phyloP scores from a whole-genome alignment of 30 jellyfish, hydroid and myxozoan species.

The Chironex yamaguchii region DNA sequence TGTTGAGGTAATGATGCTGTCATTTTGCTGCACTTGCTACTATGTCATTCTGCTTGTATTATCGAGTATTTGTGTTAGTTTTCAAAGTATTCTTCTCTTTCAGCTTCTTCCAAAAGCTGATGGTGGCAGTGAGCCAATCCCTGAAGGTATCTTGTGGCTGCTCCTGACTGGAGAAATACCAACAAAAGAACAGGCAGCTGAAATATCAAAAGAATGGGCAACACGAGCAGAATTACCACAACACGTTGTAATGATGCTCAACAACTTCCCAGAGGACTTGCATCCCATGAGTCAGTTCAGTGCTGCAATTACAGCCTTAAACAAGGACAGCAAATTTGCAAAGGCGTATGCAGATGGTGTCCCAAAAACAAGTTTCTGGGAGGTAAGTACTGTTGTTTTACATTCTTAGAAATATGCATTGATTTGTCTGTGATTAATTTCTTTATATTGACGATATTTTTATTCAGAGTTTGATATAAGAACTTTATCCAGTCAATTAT shows the following conservation, averaged over 20 bases:
- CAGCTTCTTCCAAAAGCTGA: slow-evolving; percentile 91
- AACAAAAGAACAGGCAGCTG: slow-evolving; percentile 92
- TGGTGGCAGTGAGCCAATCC: slow-evolving; percentile 94
- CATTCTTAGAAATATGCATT: not conserved
- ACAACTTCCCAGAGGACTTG: slow-evolving; percentile 94
- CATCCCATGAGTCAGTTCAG: slow-evolving; percentile 99
- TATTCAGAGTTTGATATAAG: too few species aligned
- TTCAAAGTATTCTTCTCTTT: too few species aligned
- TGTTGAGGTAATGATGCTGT: too few species aligned
- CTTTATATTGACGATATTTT: too few species aligned
- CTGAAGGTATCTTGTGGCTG: slow-evolving; percentile 98
- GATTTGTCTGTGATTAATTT: too few species aligned
- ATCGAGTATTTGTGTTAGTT: too few species aligned
- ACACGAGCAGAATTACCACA: slow-evolving; percentile 98
- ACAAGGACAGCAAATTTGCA: slow-evolving; percentile 96
- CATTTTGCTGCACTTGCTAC: too few species aligned
- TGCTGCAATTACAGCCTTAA: slow-evolving; percentile 96
- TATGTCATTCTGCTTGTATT: too few species aligned
- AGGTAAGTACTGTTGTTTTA: slow-evolving; percentile 67
- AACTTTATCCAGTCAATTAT: too few species aligned
- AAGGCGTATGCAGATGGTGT: slow-evolving; percentile 93
- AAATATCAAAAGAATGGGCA: slow-evolving; percentile 96
- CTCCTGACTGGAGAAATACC: slow-evolving; percentile 98
- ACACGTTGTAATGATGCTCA: slow-evolving; percentile 90
- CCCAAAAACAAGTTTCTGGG: slow-evolving; percentile 91